phyloP scores from a whole-genome alignment of 2,113 vertebrate genomes.

The Tachysurus fulvidraco region DNA sequence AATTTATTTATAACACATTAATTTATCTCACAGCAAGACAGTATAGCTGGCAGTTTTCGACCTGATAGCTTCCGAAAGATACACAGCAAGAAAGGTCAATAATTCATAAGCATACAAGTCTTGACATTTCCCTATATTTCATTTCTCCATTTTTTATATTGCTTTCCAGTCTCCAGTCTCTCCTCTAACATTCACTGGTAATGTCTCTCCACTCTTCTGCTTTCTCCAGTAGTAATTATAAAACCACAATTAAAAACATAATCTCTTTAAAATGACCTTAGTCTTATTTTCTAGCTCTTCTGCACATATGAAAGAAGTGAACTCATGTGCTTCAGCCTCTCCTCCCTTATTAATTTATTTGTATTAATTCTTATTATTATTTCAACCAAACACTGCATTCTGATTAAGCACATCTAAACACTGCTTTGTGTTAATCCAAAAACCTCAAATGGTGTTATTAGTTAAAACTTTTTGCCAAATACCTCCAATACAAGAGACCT shows the following conservation, averaged over 20 bases:
- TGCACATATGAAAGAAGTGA: not conserved
- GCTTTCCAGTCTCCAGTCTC: not conserved
- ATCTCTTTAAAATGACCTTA: not conserved
- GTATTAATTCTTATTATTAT: not conserved
- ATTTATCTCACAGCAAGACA: constrained; percentile 5
- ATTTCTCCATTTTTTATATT: constrained; percentile 1
- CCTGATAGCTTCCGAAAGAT: constrained; percentile 2
- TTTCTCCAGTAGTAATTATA: not conserved
- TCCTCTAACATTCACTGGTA: not conserved
- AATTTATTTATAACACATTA: not conserved
- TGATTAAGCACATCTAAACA: not conserved
- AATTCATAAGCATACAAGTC: constrained; percentile 28
- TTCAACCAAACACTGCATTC: too few species aligned
- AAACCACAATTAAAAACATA: constrained; percentile 6
- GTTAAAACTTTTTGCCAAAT: not conserved
- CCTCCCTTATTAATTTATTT: not conserved
- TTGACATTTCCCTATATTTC: constrained; percentile 26
- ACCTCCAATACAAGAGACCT: not conserved
- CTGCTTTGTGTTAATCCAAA: not conserved
- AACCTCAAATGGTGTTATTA: not conserved
- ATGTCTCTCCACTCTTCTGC: not conserved
- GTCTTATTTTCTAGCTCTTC: not conserved
- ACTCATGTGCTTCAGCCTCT: not conserved
- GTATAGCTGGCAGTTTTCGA: not conserved
- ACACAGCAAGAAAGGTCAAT: constrained; percentile 24